phyloP scores from a whole-genome alignment of 2,113 vertebrate species.

The Holacanthus passer region DNA sequence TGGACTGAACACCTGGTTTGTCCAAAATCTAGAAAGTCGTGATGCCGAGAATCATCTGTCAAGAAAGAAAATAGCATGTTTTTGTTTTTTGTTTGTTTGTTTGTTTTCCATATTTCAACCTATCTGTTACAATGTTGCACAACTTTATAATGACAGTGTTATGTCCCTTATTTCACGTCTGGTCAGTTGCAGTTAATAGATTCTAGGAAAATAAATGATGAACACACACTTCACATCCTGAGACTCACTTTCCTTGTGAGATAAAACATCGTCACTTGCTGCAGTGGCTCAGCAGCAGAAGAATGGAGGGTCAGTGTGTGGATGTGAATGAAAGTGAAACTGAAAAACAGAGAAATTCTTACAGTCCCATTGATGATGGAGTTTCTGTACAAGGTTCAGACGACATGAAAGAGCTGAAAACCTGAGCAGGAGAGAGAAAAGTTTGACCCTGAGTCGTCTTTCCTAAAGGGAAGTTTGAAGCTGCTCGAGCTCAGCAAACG shows the following conservation, averaged over 20 bases:
- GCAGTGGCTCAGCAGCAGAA: background rate
- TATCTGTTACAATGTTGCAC: too few relatives aligned
- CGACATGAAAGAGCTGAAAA: background rate
- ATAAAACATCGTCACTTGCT: background rate
- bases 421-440: background rate
- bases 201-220: background rate
- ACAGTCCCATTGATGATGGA: background rate
- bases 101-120: too few relatives aligned
- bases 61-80: too few relatives aligned
- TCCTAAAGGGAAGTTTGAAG: conserved; percentile 11
- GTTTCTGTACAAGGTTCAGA: background rate
- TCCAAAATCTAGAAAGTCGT: too few relatives aligned
- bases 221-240: background rate
- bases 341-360: background rate
- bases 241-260: background rate
- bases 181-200: background rate
- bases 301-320: background rate
- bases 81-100: too few relatives aligned
- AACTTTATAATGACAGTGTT: too few relatives aligned
- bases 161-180: too few relatives aligned
- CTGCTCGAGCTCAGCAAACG: conserved; percentile 9
- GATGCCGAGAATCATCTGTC: too few relatives aligned
- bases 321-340: background rate
- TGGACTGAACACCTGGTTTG: too few relatives aligned
- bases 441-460: conserved; percentile 23